Evolutionary conservation across 2,113 vertebrate species (phyloP), one percentile per base, ranked within the genome.

Genomic region (Prietella phreatophila): DNA sequence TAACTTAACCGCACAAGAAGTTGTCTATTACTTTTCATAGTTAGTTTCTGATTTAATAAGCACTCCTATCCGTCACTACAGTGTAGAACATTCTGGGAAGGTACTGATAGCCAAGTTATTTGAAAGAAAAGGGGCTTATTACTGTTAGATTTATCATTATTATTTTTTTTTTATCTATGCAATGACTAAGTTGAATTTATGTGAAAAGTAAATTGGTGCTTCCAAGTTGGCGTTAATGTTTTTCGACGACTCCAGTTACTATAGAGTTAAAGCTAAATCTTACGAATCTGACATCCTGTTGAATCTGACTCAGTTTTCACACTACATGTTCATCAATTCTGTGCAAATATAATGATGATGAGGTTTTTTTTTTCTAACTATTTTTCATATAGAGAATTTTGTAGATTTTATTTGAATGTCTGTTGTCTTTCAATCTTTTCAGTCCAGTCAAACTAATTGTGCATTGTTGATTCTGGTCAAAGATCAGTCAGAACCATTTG

Each of bases 221-320:
- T 33, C 69, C 69, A 67, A 87, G 56, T 73, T 87, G 71, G 82
- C 39, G 53, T 17, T 76, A 33, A 3, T 50, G 39, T 79, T 67
- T 80, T 50, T 65, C n/a, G 42, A 55, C 10, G 76, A 55, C 60
- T 69, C 30, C 22, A 67, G 60, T 67, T 67, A 86, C 58, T 65
- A 53, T 65, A 30, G 25, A 61, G 15, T 22, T 50, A 50, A 53
- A 80, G 27, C 42, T 79, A 56, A 53, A 86, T 22, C n/a, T 4
- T 69, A 42, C 17, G 10, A 81, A 67, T 30, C n/a, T 36, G 60
- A 63, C 85, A 91, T 88, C 22, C 65, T 83, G 61, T 90, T 85
- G 79, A 88, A 76, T 82, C 84, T 82, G 87, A 83, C 42, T 76
- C 30, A 33, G 84, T 88, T 90, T 73, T 85, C 56, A 92, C 89